Base-by-base conservation (phyloP, 2,797 vertebrate species). In the Remorina albescens region DNA sequence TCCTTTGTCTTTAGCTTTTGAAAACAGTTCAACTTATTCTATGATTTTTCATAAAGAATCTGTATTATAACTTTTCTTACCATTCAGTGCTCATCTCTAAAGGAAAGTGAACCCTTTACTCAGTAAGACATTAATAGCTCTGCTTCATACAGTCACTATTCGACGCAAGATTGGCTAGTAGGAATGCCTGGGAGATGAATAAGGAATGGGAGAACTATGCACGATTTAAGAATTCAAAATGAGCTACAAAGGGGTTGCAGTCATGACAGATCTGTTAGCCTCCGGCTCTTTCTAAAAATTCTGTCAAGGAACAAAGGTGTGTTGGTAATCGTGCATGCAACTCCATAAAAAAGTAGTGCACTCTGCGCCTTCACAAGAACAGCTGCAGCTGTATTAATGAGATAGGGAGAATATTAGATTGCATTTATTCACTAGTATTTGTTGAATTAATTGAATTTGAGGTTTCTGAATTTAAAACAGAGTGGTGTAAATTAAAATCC, bases 401-500 rank as follows among this genome's bases (percentile, higher is more conserved):
- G 50, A 64, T 26, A 16, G 8, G 18, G 62, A 55, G 19, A 50
- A 84, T 67, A 68, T 77, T 69, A 44, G 65, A 78, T 53, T 69
- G 47, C 63, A 69, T 83, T 88, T 65, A 36, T 32, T 64, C 32
- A 79, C 69, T 60, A 36, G 46, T 81, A 80, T 88, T 89, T 89
- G 73, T 80, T 51, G 59, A 79, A 80, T 87, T 86, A 82, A 88
- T 87, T 86, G 44, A 85, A 88, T 88, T 79, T 66, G 51, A 78
- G 70, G 42, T 76, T 83, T 75, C 78, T 86, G 59, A 91, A 89
- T 89, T n/a, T 84, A 88, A 86, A 84, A 72, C 78, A 69, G 72
- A 83, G 68, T 39, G 50, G 7, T 84, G 79, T 76, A 81, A 84
- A 90, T 90, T 89, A 74, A 55, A 84, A 84, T 78, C 75, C 70